Conservation (phyloP, 2,113 vertebrate species). For the Sylvilagus bachmani region DNA sequence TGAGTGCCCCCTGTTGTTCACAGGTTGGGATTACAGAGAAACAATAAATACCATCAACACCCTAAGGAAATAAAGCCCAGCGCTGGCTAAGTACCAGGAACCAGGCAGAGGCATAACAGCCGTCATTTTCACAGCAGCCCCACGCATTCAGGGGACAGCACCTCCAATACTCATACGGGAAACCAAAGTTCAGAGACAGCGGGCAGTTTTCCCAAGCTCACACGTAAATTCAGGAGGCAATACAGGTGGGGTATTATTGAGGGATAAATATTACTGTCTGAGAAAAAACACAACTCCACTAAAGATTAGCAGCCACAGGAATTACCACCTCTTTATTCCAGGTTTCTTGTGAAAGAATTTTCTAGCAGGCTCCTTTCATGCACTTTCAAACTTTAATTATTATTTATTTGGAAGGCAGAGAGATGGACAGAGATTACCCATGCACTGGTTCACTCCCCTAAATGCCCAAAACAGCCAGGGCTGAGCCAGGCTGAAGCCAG, state of each 20-base stretch:
- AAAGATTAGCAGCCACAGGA: not conserved
- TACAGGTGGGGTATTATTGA: not conserved
- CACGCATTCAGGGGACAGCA: not conserved
- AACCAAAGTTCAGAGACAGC: conserved; percentile 9
- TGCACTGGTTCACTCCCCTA: no score
- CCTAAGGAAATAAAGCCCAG: not conserved
- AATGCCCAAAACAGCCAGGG: no score
- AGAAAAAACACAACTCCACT: not conserved
- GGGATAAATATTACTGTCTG: not conserved
- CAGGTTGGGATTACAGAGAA: not conserved
- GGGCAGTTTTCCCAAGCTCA: conserved; percentile 31
- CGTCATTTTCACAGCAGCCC: not conserved
- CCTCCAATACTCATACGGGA: not conserved
- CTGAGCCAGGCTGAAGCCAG: no score
- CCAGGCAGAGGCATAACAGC: not conserved
- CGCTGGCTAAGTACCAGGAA: not conserved
- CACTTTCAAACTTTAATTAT: no score
- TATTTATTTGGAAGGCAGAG: no score
- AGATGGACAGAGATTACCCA: no score
- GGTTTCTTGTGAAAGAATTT: not conserved
- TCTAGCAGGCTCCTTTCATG: not conserved
- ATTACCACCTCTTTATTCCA: not conserved
- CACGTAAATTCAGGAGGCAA: not conserved
- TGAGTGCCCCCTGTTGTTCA: not conserved
- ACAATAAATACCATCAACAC: not conserved